phyloP scores from a whole-genome alignment of 2,113 vertebrate species.

The Coturnix japonica region DNA sequence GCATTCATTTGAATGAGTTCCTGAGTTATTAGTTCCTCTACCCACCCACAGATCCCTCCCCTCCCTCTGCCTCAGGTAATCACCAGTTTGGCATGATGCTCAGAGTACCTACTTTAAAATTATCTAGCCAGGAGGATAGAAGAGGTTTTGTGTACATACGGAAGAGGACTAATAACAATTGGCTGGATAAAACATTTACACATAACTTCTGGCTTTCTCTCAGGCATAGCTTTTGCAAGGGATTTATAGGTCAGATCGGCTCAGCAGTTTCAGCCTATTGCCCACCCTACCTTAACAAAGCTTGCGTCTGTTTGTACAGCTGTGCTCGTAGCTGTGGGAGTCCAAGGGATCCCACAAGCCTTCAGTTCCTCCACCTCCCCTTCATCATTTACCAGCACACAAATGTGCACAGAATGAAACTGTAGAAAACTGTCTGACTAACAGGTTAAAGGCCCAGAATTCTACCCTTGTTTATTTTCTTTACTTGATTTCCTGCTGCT shows the following conservation, averaged over 20 bases:
- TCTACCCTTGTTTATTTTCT: slow-evolving; percentile 86
- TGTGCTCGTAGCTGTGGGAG: slow-evolving; percentile 88
- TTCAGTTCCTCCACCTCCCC: slow-evolving; percentile 81
- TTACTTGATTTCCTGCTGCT: slow-evolving; percentile 84
- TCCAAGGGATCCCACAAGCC: slow-evolving; percentile 83
- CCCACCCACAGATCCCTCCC: background rate
- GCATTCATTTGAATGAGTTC: slow-evolving; percentile 42
- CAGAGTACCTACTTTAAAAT: slow-evolving; percentile 50
- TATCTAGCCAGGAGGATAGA: slow-evolving; percentile 44
- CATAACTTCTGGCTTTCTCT: slow-evolving; percentile 80
- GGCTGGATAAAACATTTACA: slow-evolving; percentile 77
- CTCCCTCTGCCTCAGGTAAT: slow-evolving; percentile 31
- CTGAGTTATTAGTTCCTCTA: slow-evolving; percentile 68
- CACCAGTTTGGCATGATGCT: slow-evolving; percentile 40
- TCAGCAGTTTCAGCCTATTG: slow-evolving; percentile 89
- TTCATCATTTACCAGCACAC: slow-evolving; percentile 81
- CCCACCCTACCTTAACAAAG: slow-evolving; percentile 91
- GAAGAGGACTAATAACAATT: slow-evolving; percentile 59
- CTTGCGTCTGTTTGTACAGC: slow-evolving; percentile 93
- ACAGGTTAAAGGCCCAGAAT: slow-evolving; percentile 81
- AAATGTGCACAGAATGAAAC: slow-evolving; percentile 81
- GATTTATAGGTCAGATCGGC: slow-evolving; percentile 86
- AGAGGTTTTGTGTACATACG: background rate
- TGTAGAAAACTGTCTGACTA: slow-evolving; percentile 80
- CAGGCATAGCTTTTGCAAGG: slow-evolving; percentile 80